phyloP scores from a whole-genome alignment of 2,113 vertebrate species.

The human region GRCh38 chr15:81471501-81472000 shows the following conservation, averaged over 20 bases:
- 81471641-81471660: background rate
- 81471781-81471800: background rate
- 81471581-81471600: background rate
- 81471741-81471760: background rate
- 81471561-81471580: background rate
- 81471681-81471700: background rate
- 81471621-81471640: rapidly evolving
- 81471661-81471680: too few species aligned
- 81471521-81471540: background rate
- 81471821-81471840: rapidly evolving
- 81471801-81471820: background rate
- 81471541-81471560: background rate
- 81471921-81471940: background rate
- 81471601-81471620: background rate
- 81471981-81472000: background rate
- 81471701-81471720: background rate
- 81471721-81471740: background rate
- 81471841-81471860: background rate
- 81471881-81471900: background rate
- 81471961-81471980: background rate
- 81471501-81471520: background rate
- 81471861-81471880: background rate
- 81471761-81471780: background rate
- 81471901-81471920: background rate
- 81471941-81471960: background rate